These are phyloP conservation scores for Chondrilla cf. caribensis DNA, from an alignment of 37 sponge, comb jelly and placozoan genomes.

Conservation along the genomic window DNA sequence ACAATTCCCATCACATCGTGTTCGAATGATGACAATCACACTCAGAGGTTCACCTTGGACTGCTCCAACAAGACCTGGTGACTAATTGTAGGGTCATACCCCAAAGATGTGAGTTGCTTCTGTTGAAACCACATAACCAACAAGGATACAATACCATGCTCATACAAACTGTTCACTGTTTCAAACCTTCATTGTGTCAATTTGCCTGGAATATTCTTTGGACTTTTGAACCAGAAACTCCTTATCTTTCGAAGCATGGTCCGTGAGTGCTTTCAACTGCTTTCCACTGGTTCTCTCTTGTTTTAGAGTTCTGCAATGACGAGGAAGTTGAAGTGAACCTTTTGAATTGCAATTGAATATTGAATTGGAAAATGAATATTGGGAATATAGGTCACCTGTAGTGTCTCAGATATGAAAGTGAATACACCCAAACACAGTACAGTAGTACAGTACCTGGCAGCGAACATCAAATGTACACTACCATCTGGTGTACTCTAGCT, in stretches of 20 bases:
- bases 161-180: too few species aligned
- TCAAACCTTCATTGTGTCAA: conserved; percentile 53
- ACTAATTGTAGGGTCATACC: conserved; percentile 36
- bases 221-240: conserved; percentile 63
- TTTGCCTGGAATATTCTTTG: conserved; percentile 44
- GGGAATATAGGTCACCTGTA: too few species aligned
- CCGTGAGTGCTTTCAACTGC: not conserved
- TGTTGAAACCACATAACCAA: not conserved
- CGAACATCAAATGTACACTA: too few species aligned
- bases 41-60: not conserved
- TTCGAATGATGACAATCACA: too few species aligned
- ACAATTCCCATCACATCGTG: too few species aligned
- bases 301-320: not conserved
- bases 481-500: too few species aligned
- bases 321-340: not conserved
- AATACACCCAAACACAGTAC: too few species aligned
- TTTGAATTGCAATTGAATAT: too few species aligned
- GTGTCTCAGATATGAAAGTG: too few species aligned
- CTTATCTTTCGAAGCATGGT: conserved; percentile 15
- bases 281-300: not conserved
- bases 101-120: conserved; percentile 42
- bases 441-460: too few species aligned
- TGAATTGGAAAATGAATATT: too few species aligned
- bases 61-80: conserved; percentile 29
- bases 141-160: too few species aligned